Evolutionary conservation across 2,113 vertebrate species (phyloP).

Genomic region (Phrynosoma blainvillii): DNA sequence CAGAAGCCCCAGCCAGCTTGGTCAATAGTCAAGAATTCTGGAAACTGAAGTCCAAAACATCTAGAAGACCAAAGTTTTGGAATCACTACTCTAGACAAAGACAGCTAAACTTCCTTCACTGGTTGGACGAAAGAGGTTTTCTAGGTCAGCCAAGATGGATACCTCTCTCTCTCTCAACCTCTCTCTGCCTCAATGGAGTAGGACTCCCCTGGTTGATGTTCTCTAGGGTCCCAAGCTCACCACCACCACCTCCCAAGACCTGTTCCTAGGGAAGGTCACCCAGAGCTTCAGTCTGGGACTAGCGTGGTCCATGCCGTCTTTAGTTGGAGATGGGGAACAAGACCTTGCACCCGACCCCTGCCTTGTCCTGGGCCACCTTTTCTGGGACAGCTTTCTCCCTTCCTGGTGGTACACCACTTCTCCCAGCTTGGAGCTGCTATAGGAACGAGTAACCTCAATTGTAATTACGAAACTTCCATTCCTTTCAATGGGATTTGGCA

Average conservation of each 20-base stretch:
- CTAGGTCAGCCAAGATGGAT: neutral
- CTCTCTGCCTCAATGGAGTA: neutral
- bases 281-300: neutral
- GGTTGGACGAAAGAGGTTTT: neutral
- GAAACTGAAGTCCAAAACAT: too few species aligned
- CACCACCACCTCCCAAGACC: neutral
- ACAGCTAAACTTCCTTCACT: too few species aligned
- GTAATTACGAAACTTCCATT: neutral
- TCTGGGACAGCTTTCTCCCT: neutral
- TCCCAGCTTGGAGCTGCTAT: neutral
- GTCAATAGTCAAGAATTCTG: too few species aligned
- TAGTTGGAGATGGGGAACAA: neutral
- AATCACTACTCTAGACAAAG: too few species aligned
- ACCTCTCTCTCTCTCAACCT: neutral
- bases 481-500: neutral
- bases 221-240: neutral
- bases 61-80: too few species aligned
- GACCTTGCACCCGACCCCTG: neutral
- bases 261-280: neutral
- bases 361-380: neutral
- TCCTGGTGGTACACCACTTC: neutral
- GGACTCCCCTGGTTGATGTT: too few species aligned
- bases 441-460: neutral
- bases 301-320: neutral
- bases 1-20: too few species aligned